A percentile compares a stretch with the other conserved stretches of the same genome.
phyloP scores from a whole-genome alignment of 2,797 vertebrate species.

The Sitta carolinensis region DNA sequence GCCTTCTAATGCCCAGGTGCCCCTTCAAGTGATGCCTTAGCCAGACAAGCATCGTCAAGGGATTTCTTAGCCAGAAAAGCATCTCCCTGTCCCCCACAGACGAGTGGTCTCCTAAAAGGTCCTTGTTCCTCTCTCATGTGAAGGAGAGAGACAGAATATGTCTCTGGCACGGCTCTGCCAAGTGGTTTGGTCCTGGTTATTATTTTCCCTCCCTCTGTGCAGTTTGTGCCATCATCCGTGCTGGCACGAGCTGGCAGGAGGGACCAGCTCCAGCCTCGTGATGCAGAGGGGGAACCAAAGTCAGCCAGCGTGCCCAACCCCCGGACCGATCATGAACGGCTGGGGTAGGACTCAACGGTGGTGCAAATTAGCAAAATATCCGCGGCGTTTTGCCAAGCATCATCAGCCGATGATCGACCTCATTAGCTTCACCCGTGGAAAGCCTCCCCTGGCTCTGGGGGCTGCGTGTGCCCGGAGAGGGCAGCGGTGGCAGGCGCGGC shows the following conservation, averaged over 20 bases:
- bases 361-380: background rate
- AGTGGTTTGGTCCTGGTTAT: background rate
- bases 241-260: slow-evolving; percentile 23
- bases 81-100: background rate
- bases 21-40: background rate
- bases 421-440: background rate
- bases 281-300: background rate
- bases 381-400: background rate
- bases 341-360: background rate
- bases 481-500: background rate
- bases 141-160: background rate
- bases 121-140: background rate
- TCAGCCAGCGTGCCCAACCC: background rate
- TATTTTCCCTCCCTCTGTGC: background rate
- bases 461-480: background rate
- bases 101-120: background rate
- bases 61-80: background rate
- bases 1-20: background rate
- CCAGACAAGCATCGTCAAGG: too few relatives aligned
- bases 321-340: background rate
- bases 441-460: background rate
- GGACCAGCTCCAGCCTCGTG: slow-evolving; percentile 2
- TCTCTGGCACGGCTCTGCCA: background rate
- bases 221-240: slow-evolving; percentile 23
- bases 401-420: background rate